phyloP scores from a whole-genome alignment of 2,797 vertebrate genomes.

The Tokudaia tokunoshimensis region DNA sequence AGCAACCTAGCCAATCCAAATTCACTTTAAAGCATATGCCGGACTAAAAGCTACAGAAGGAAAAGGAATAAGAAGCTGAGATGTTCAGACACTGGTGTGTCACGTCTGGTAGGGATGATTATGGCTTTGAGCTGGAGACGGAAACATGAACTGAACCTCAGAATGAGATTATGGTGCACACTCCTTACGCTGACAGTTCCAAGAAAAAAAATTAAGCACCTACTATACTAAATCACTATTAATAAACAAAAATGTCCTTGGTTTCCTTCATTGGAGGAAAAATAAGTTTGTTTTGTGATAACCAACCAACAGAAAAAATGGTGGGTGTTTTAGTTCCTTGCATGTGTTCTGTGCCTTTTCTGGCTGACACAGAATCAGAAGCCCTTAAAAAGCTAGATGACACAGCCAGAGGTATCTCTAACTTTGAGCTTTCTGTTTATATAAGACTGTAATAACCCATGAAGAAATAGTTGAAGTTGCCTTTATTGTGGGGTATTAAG shows the following conservation, averaged over 20 bases:
- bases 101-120: not conserved
- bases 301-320: not conserved
- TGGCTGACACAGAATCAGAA: not conserved
- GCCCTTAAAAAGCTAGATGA: conserved; percentile 7
- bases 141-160: not conserved
- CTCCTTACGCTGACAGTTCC: not conserved
- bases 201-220: not conserved
- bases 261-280: not conserved
- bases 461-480: conserved; percentile 10
- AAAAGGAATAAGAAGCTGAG: not conserved
- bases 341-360: not conserved
- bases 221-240: not conserved
- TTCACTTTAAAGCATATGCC: not conserved
- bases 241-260: not conserved
- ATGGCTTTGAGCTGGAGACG: not conserved
- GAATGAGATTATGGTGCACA: not conserved
- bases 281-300: conserved; percentile 18
- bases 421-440: not conserved
- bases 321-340: too few relatives aligned
- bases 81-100: not conserved
- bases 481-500: not conserved
- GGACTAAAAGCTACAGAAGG: not conserved
- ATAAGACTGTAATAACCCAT: not conserved
- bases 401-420: not conserved
- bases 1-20: not conserved